phyloP scores from a whole-genome alignment of 1,140 invertebrate species.

The Drosophila pruinosa region DNA sequence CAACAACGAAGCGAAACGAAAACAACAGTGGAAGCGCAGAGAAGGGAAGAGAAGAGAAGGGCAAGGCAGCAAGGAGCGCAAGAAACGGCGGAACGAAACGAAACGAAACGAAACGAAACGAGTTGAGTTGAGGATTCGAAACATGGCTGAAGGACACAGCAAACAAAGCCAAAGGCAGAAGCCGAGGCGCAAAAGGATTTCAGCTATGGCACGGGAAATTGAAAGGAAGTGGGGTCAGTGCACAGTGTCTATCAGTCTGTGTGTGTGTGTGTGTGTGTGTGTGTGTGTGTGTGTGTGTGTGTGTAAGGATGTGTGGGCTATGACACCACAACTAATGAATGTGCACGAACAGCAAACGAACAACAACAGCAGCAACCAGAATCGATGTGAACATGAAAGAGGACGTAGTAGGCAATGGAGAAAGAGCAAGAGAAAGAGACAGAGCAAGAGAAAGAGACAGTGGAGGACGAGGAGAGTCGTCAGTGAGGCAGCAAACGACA shows the following conservation, averaged over 20 bases:
- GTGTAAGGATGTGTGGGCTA: conserved; percentile 23
- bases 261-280: neutral
- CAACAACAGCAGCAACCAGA: neutral
- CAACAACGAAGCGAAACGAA: conserved; percentile 5
- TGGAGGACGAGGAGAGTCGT: conserved; percentile 8
- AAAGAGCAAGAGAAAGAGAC: neutral
- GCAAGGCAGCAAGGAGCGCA: neutral
- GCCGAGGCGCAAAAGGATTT: conserved; percentile 41
- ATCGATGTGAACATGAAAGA: neutral
- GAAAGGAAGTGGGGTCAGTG: conserved; percentile 66
- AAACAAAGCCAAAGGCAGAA: conserved; percentile 27
- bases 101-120: conserved; percentile 27
- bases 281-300: neutral
- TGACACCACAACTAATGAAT: conserved; percentile 72
- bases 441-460: neutral
- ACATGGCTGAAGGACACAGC: conserved; percentile 39
- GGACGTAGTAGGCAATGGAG: conserved; percentile 3
- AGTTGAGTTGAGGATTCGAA: conserved; percentile 30
- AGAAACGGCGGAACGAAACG: conserved; percentile 18
- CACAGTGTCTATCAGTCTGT: conserved; percentile 26
- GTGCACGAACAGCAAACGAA: conserved; percentile 30
- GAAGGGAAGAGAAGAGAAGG: neutral
- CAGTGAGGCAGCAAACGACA: conserved; percentile 36
- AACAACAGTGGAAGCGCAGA: neutral
- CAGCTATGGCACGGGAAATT: conserved; percentile 37